Evolutionary conservation across 2,888 invertebrate species (phyloP).

Genomic region (Heliconius aoede): DNA sequence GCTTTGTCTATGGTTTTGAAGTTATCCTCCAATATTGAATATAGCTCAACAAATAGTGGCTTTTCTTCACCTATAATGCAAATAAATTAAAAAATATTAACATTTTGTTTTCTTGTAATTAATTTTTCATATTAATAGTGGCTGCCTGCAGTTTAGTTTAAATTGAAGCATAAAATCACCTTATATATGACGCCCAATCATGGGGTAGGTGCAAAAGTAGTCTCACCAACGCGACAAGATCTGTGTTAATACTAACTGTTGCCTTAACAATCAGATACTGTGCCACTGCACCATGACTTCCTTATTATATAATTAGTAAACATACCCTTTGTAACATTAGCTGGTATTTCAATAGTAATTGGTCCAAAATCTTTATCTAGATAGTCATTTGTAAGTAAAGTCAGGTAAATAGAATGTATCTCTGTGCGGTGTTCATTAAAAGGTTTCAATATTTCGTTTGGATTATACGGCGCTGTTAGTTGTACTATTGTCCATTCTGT

Average conservation of each 20-base stretch:
- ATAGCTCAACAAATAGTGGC: slow-evolving; percentile 73
- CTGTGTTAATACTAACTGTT: no score
- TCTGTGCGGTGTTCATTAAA: slow-evolving; percentile 65
- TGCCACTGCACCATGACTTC: no score
- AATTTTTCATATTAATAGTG: neutral
- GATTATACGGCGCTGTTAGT: slow-evolving; percentile 80
- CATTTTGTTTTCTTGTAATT: neutral
- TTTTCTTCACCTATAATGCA: slow-evolving; percentile 71
- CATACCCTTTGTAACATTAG: slow-evolving; percentile 71
- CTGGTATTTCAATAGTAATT: slow-evolving; percentile 68
- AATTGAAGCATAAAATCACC: no score
- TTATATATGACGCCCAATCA: no score
- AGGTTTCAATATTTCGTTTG: slow-evolving; percentile 72
- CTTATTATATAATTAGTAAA: no score
- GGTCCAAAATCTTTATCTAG: slow-evolving; percentile 59
- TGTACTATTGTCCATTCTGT: slow-evolving; percentile 86
- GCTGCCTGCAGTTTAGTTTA: no score
- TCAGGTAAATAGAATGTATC: slow-evolving; percentile 67
- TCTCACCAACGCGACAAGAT: no score
- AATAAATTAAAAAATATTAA: neutral
- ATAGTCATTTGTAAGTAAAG: slow-evolving; percentile 71
- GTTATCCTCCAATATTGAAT: slow-evolving; percentile 74
- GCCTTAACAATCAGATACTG: no score
- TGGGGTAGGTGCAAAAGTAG: no score
- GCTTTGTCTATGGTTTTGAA: slow-evolving; percentile 77